Percentiles rank a stretch among this genome's conserved stretches.
These are phyloP conservation scores for Scolopax rusticola DNA, from an alignment of 2,797 vertebrate genomes.

Conservation along the genomic window DNA sequence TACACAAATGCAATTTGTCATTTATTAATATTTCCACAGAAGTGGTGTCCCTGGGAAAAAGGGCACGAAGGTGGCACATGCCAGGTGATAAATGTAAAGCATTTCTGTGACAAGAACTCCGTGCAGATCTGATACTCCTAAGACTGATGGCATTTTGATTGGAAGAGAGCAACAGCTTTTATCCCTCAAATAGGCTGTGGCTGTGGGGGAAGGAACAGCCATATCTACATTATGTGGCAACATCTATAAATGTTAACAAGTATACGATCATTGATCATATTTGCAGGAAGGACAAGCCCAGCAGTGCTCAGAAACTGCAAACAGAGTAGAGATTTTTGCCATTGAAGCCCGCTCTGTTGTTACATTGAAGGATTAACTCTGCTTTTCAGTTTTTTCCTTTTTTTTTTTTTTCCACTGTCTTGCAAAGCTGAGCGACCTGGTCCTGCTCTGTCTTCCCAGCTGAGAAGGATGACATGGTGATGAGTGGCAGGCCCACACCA, in stretches of 20 bases:
- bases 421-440: not conserved
- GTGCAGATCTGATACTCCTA: not conserved
- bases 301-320: not conserved
- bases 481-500: not conserved
- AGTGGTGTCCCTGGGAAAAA: constrained; percentile 70
- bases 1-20: constrained; percentile 76
- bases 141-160: constrained; percentile 64
- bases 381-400: not conserved
- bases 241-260: constrained; percentile 35
- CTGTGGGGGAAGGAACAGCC: constrained; percentile 27
- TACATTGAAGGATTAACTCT: not conserved
- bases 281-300: not conserved
- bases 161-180: constrained; percentile 48
- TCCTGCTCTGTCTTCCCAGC: not conserved
- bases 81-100: constrained; percentile 68
- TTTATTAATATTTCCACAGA: constrained; percentile 75
- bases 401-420: not conserved
- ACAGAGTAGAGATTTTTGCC: not conserved
- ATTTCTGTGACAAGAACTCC: not conserved
- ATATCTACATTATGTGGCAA: constrained; percentile 28
- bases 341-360: not conserved
- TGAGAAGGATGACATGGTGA: not conserved
- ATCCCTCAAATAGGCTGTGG: constrained; percentile 25
- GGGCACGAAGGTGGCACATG: constrained; percentile 58
- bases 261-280: constrained; percentile 39